These are phyloP conservation scores for Caenorhabditis wallacei DNA, from an alignment of 2,888 invertebrate species.

Conservation along the genomic window DNA sequence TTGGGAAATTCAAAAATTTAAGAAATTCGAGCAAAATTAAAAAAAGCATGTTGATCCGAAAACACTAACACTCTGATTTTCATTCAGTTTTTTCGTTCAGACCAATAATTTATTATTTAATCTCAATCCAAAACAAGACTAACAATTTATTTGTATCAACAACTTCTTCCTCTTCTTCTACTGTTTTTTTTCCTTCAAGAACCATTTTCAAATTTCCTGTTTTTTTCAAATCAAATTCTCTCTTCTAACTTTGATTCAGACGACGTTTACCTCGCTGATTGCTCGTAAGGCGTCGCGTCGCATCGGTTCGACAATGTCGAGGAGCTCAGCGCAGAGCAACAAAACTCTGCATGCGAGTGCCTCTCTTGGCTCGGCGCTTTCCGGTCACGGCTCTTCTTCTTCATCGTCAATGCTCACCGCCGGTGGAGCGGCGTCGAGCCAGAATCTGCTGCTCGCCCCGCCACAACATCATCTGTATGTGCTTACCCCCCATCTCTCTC, in stretches of 20 bases:
- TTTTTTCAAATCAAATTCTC: neutral
- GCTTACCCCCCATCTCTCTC: neutral
- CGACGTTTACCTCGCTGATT: constrained; percentile 79
- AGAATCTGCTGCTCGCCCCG: constrained; percentile 61
- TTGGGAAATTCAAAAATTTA: neutral
- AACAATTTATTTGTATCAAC: constrained; percentile 14
- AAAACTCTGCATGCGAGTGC: constrained; percentile 62
- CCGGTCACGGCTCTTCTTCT: constrained; percentile 41
- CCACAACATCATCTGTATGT: constrained; percentile 66
- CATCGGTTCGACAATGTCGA: constrained; percentile 64
- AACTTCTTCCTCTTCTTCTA: too few relatives aligned
- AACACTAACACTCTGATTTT: constrained; percentile 40
- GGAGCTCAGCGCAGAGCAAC: constrained; percentile 46
- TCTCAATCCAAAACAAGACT: constrained; percentile 12
- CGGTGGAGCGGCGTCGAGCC: constrained; percentile 54
- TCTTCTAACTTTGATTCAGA: constrained; percentile 72
- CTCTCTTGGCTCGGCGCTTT: constrained; percentile 60
- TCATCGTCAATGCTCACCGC: constrained; percentile 52
- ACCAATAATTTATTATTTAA: constrained; percentile 8
- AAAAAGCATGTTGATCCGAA: constrained; percentile 22
- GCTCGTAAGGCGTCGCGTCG: constrained; percentile 80
- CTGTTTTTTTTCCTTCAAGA: neutral
- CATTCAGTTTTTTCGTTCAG: constrained; percentile 2
- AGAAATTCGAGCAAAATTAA: constrained; percentile 2
- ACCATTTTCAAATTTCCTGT: neutral